Conservation (phyloP, 2,113 vertebrate genomes). For the Hepsetus odoe region DNA sequence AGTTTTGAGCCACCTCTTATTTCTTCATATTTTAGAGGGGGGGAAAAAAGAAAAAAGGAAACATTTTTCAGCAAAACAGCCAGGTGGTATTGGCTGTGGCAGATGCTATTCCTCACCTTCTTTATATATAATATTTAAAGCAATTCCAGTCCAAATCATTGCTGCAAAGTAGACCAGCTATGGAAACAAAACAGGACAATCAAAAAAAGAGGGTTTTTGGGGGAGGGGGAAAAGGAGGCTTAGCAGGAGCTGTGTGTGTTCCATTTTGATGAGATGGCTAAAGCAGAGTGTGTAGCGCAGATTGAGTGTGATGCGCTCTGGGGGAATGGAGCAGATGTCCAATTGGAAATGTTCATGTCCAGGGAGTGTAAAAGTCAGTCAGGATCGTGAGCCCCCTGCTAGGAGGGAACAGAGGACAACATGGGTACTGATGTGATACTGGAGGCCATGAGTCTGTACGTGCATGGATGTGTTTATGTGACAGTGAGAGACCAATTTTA, state of each 20-base stretch:
- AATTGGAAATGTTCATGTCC: slow-evolving; percentile 63
- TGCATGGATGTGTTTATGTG: background rate
- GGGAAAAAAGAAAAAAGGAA: background rate
- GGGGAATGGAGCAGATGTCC: slow-evolving; percentile 55
- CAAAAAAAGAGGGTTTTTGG: background rate
- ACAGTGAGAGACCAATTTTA: background rate
- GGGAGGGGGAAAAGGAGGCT: slow-evolving; percentile 39
- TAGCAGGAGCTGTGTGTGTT: background rate
- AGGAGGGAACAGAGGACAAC: slow-evolving; percentile 56
- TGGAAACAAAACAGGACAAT: background rate
- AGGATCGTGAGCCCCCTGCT: slow-evolving; percentile 65
- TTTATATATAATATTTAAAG: background rate
- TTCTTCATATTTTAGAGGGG: too few relatives aligned
- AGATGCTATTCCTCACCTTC: background rate
- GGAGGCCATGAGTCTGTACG: slow-evolving; percentile 58
- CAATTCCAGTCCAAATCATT: background rate
- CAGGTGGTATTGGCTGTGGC: background rate
- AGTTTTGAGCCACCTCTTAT: too few relatives aligned
- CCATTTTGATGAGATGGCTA: slow-evolving; percentile 30
- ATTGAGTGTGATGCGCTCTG: slow-evolving; percentile 14
- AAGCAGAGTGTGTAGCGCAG: background rate
- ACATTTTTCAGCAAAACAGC: background rate
- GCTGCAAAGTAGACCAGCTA: background rate
- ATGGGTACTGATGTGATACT: slow-evolving; percentile 61
- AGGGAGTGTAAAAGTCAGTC: slow-evolving; percentile 64